These are phyloP conservation scores for Drosophila affinis DNA, from an alignment of 2,888 invertebrate genomes.

Conservation along the genomic window DNA sequence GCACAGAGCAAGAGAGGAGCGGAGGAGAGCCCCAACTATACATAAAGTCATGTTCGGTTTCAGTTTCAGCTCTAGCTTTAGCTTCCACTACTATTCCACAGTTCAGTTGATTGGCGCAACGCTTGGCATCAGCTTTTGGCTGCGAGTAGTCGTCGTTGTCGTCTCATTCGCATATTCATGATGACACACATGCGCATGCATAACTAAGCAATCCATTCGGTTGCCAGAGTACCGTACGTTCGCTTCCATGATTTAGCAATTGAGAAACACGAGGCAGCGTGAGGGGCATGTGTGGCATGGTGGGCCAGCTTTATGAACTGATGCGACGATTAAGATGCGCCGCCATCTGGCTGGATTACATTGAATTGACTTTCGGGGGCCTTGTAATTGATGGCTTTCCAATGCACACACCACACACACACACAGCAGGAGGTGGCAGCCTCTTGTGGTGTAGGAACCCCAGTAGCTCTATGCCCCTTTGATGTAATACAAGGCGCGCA, in stretches of 20 bases:
- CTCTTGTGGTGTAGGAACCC: constrained; percentile 1
- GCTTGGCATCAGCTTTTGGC: constrained; percentile 25
- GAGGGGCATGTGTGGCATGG: background rate
- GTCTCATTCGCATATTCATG: constrained; percentile 68
- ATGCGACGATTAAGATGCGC: constrained; percentile 59
- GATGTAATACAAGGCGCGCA: constrained; percentile 57
- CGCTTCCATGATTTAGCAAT: constrained; percentile 49
- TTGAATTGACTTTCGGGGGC: constrained; percentile 59
- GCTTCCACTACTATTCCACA: background rate
- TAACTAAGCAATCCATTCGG: constrained; percentile 54
- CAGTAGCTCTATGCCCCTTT: constrained; percentile 22
- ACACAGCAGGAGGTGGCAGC: constrained; percentile 28
- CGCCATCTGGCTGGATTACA: constrained; percentile 59
- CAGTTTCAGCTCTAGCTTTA: background rate
- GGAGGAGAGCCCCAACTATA: background rate
- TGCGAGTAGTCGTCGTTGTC: background rate
- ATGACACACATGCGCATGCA: constrained; percentile 69
- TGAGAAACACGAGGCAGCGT: constrained; percentile 46
- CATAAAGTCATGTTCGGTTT: background rate
- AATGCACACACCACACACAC: constrained; percentile 18
- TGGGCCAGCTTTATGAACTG: constrained; percentile 4
- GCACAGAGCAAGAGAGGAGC: background rate
- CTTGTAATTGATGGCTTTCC: constrained; percentile 65
- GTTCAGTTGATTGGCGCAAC: constrained; percentile 43
- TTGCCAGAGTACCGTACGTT: constrained; percentile 4